These are phyloP conservation scores for Zaprionus camerounensis DNA, from an alignment of 1,140 invertebrate species.

Conservation along the genomic window DNA sequence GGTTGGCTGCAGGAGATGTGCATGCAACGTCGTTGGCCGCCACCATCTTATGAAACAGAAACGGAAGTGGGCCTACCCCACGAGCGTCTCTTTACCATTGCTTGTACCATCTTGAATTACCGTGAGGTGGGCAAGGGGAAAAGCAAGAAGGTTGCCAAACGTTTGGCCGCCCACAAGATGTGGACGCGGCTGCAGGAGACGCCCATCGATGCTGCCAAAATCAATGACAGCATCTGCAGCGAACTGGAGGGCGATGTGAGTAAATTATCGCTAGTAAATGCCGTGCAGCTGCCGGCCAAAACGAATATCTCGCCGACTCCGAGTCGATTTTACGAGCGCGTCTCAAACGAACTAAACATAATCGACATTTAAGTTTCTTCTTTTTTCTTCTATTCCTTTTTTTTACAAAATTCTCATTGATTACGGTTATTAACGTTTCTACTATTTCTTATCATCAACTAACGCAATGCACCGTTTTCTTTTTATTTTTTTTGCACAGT, in stretches of 20 bases:
- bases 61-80: slow-evolving; percentile 96
- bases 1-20: slow-evolving; percentile 98
- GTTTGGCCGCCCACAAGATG: slow-evolving; percentile 97
- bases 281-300: slow-evolving; percentile 11
- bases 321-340: slow-evolving; percentile 45
- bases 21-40: slow-evolving; percentile 97
- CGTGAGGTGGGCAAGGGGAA: slow-evolving; percentile 94
- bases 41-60: slow-evolving; percentile 96
- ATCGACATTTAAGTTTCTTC: slow-evolving; percentile 34
- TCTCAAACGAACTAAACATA: slow-evolving; percentile 29
- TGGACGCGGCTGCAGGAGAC: slow-evolving; percentile 92
- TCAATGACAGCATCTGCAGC: slow-evolving; percentile 84
- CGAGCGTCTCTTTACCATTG: slow-evolving; percentile 96
- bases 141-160: slow-evolving; percentile 97
- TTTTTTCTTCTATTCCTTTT: too few relatives aligned
- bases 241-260: slow-evolving; percentile 83
- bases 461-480: neutral
- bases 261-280: slow-evolving; percentile 39
- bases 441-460: neutral
- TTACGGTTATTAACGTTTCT: neutral
- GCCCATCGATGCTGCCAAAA: slow-evolving; percentile 87
- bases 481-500: neutral
- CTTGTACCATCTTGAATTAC: slow-evolving; percentile 93
- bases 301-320: slow-evolving; percentile 1
- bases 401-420: slow-evolving; percentile 1